Evolutionary conservation across 2,113 vertebrate genomes (phyloP).

Genomic region (Paracanthobrama guichenoti): DNA sequence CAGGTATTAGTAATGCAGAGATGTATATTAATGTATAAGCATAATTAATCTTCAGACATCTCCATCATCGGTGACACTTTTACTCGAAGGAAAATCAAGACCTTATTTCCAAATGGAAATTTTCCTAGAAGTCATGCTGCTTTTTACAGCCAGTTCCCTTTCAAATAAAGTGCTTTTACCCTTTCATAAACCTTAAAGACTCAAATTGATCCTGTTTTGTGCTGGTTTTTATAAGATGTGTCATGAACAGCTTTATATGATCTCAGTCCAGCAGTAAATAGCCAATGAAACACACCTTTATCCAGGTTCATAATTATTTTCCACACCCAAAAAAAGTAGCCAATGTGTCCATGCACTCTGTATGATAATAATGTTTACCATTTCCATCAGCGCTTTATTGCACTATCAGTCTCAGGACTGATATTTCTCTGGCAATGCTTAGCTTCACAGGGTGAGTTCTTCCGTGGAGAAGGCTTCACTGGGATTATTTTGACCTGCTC

Average conservation of each 20-base stretch:
- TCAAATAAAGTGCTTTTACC: conserved; percentile 22
- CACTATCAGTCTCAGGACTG: neutral
- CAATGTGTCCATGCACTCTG: neutral
- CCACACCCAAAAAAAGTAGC: neutral
- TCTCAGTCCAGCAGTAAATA: neutral
- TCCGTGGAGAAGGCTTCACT: conserved; percentile 18
- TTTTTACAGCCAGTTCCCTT: neutral
- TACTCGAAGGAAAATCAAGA: neutral
- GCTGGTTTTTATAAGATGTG: conserved; percentile 10
- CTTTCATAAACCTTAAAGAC: conserved; percentile 20
- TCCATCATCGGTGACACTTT: neutral
- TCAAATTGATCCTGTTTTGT: neutral
- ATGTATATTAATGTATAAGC: conserved; percentile 13
- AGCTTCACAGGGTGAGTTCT: neutral
- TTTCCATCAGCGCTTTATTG: neutral
- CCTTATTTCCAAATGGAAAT: neutral
- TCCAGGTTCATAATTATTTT: neutral
- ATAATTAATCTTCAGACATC: conserved; percentile 13
- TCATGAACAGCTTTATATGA: neutral
- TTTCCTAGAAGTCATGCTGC: neutral
- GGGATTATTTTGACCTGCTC: conserved; percentile 49
- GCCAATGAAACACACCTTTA: neutral
- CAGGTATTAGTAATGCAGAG: neutral
- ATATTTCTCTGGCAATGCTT: conserved; percentile 3
- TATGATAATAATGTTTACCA: conserved; percentile 5